Evolutionary conservation across 2,888 invertebrate species (phyloP).

Genomic region (Latrodectus elegans): DNA sequence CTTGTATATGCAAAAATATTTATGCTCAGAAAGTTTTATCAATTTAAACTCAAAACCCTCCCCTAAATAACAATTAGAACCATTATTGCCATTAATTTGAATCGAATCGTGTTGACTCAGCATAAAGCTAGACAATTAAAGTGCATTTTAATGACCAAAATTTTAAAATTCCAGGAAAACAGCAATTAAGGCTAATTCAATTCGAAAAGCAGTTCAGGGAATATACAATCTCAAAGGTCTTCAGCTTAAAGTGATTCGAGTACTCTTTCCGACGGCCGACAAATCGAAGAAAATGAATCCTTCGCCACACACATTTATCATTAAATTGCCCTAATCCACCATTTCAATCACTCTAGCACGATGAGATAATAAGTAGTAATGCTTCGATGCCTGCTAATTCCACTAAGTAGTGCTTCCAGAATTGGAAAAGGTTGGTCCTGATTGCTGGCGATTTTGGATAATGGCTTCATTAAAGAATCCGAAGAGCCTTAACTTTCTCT

Average conservation of each 20-base stretch:
- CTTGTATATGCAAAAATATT: too few relatives aligned
- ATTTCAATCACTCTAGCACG: constrained; percentile 52
- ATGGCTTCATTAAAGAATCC: constrained; percentile 59
- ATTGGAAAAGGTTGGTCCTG: constrained; percentile 8
- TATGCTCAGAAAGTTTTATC: too few relatives aligned
- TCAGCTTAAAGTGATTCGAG: background rate
- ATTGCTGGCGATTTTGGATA: constrained; percentile 44
- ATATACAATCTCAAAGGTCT: background rate
- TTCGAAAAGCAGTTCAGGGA: background rate
- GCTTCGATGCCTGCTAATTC: constrained; percentile 49
- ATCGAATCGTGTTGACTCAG: too few relatives aligned
- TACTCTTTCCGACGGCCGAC: background rate
- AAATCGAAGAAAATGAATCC: background rate
- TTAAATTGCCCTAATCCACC: constrained; percentile 34
- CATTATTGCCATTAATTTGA: too few relatives aligned
- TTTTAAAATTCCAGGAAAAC: too few relatives aligned
- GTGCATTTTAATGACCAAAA: too few relatives aligned
- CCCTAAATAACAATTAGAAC: too few relatives aligned
- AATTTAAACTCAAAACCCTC: too few relatives aligned
- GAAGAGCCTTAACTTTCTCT: constrained; percentile 14
- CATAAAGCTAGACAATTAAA: too few relatives aligned
- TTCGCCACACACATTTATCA: constrained; percentile 17
- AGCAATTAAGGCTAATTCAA: background rate
- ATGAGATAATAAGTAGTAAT: constrained; percentile 40
- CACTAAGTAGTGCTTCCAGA: constrained; percentile 54